Conservation (phyloP, 2,113 vertebrate species). For the Entomyzon cyanotis region DNA sequence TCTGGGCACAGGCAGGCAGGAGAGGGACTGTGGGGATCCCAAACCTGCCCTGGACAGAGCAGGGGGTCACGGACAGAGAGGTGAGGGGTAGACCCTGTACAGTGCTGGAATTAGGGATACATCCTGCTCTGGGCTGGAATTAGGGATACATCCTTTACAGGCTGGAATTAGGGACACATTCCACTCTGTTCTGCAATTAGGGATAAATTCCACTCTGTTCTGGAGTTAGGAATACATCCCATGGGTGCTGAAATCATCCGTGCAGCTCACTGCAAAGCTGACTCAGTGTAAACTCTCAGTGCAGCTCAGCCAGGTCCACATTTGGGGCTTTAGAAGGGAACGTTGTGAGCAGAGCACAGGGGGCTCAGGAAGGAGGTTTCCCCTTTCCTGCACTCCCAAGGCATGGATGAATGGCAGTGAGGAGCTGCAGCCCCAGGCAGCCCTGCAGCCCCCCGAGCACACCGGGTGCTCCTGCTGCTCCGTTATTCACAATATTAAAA, state of each 20-base stretch:
- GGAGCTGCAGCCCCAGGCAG: constrained; percentile 1
- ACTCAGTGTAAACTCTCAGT: accelerated
- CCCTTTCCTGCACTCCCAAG: background rate
- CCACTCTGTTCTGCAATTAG: too few relatives aligned
- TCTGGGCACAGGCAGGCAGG: accelerated
- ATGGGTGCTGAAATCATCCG: accelerated
- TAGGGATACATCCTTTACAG: background rate
- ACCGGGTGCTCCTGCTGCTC: background rate
- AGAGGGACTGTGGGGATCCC: background rate
- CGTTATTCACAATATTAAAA: background rate
- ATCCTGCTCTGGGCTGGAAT: background rate
- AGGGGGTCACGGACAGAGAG: too few relatives aligned
- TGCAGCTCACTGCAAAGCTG: background rate
- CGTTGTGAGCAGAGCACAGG: background rate
- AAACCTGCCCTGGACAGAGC: accelerated
- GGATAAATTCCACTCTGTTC: background rate
- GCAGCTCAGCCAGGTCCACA: accelerated
- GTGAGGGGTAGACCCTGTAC: background rate
- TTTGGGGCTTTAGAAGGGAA: background rate
- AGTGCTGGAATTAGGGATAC: background rate
- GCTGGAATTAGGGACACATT: background rate
- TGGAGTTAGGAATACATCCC: background rate
- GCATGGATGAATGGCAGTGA: background rate
- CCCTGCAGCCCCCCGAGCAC: background rate
- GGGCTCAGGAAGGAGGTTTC: background rate